Conservation (phyloP, 2,888 invertebrate genomes). For the Dermolepida albohirtum region DNA sequence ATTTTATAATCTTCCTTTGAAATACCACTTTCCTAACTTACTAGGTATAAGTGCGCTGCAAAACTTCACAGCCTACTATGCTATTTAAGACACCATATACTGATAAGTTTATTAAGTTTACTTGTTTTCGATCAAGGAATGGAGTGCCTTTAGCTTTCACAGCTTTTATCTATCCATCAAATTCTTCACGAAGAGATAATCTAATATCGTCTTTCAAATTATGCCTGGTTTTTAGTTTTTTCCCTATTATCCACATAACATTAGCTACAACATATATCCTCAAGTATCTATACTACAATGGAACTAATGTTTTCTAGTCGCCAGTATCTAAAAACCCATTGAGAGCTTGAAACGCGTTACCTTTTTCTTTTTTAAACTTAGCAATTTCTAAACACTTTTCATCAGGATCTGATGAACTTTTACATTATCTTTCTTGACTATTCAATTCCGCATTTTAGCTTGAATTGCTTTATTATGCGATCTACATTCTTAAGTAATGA, state of each 20-base stretch:
- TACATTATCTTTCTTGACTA: too few species aligned
- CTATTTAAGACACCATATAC: constrained; percentile 92
- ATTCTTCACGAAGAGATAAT: constrained; percentile 89
- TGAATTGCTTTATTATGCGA: too few species aligned
- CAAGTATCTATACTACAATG: constrained; percentile 83
- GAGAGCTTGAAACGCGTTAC: constrained; percentile 92
- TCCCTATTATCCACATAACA: constrained; percentile 94
- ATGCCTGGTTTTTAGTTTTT: constrained; percentile 88
- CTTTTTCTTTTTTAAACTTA: too few species aligned
- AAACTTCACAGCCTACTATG: constrained; percentile 93
- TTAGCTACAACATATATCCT: constrained; percentile 93
- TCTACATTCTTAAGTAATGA: too few species aligned
- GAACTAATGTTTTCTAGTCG: constrained; percentile 91
- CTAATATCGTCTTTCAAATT: constrained; percentile 89
- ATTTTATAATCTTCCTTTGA: constrained; percentile 78
- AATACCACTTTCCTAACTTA: constrained; percentile 83
- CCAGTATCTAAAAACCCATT: constrained; percentile 94
- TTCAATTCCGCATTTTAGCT: too few species aligned
- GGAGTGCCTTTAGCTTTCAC: constrained; percentile 75
- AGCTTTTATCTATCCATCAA: constrained; percentile 81
- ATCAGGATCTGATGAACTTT: too few species aligned
- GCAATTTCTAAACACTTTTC: too few species aligned
- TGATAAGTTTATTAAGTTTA: constrained; percentile 92
- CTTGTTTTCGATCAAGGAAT: constrained; percentile 89
- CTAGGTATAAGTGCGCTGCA: constrained; percentile 81